These are phyloP conservation scores for Campoletis raptor DNA, from an alignment of 2,888 invertebrate species.

Conservation along the genomic window DNA sequence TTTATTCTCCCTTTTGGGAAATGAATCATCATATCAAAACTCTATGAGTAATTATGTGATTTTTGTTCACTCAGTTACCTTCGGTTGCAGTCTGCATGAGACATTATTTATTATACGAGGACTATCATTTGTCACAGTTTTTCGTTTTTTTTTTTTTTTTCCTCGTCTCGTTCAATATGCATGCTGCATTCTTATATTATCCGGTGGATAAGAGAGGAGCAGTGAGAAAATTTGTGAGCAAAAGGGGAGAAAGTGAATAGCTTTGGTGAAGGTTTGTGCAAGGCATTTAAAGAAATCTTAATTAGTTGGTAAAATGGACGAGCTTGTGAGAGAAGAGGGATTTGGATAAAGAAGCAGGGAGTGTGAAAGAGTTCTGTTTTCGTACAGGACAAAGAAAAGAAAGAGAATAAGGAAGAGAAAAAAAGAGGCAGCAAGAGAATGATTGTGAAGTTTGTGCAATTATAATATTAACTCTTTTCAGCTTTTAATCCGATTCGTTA, in stretches of 20 bases:
- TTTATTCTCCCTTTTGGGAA: background rate
- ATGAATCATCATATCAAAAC: background rate
- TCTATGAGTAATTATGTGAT: background rate
- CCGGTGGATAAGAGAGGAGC: conserved; percentile 32
- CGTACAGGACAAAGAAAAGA: conserved; percentile 40
- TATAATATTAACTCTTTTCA: conserved; percentile 72
- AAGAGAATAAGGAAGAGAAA: background rate
- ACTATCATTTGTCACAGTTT: conserved; percentile 29
- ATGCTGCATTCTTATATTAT: conserved; percentile 41
- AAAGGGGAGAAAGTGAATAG: conserved; percentile 41
- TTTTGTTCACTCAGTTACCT: background rate
- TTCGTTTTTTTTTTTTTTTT: background rate
- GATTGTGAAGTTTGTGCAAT: conserved; percentile 61
- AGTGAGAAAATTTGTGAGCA: conserved; percentile 21
- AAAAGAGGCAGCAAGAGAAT: conserved; percentile 11
- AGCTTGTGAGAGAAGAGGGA: conserved; percentile 12
- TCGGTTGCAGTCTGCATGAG: background rate
- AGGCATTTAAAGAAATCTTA: conserved; percentile 66
- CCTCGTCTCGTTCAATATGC: conserved; percentile 43
- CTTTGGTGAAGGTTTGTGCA: conserved; percentile 52
- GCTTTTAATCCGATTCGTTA: conserved; percentile 73
- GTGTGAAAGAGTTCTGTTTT: conserved; percentile 44
- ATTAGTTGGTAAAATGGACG: conserved; percentile 58
- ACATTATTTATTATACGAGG: conserved; percentile 24
- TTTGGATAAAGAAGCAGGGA: conserved; percentile 27